Base-by-base conservation (phyloP, 2,888 invertebrate species). In the Drosophila neoperkinsi region DNA sequence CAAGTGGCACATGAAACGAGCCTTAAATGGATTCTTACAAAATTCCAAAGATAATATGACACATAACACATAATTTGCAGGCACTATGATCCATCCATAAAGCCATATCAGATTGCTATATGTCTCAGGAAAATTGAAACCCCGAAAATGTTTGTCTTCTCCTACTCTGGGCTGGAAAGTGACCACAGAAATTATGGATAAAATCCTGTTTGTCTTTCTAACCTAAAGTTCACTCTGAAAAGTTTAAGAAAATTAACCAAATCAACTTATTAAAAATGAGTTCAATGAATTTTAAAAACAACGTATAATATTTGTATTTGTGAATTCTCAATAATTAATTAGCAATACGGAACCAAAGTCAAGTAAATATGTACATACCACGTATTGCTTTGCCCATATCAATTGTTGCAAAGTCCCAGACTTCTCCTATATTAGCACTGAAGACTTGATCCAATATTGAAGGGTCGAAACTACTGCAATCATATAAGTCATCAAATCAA, bases 1-100 rank as follows among this genome's bases (percentile, higher is more conserved):
- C 91, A 86, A 90, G 85, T 86, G 90, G 90, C 66, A 90, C 88
- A 85, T 91, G 85, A 79, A 91, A 25, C 34, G 61, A 51, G 71
- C 74, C 69, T 41, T 81, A 61, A 73, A 68, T 88, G 87, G 36
- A 59, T 90, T 86, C 90, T 84, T 89, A 70, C 88, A 75, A 85
- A 81, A 89, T 65, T 11, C 62, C 49, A 41, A 60, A 55, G 31
- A 70, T 70, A 50, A 38, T 25, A 62, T 36, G 28, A 31, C n/a
- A 2, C 11, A 30, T 6, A 34, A 34, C 16, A 16, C 34, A 34
- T 16, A 13, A 21, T 7, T 46, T 13, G 43, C 7, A 21, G 13
- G 2, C 21, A 4, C 2, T 13, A 21, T 1, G 41, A 9, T 4
- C 13, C 21, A 46, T n/a, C 41, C n/a, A n/a, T 10, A 10, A 4